phyloP scores from a whole-genome alignment of 2,113 vertebrate genomes.

The Anolis carolinensis region DNA sequence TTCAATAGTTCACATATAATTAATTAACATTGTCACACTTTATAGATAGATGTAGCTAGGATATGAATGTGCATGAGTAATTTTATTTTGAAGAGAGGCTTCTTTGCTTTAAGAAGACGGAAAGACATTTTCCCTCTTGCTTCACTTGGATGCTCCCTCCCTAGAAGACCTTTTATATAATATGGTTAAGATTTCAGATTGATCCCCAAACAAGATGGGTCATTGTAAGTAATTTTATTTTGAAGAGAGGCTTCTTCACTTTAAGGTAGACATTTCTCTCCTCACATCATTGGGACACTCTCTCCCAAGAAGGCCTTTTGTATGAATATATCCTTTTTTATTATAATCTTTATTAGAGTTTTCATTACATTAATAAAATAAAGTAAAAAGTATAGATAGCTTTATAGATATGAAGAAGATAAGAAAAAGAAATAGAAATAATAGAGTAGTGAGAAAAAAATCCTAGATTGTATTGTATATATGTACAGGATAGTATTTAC shows the following conservation, averaged over 20 bases:
- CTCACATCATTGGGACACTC: not conserved
- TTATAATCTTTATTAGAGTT: too few relatives aligned
- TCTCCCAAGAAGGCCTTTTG: not conserved
- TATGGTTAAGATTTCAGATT: not conserved
- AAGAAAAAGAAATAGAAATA: too few relatives aligned
- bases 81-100: not conserved
- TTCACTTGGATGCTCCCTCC: not conserved
- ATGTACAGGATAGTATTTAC: too few relatives aligned
- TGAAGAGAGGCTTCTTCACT: not conserved
- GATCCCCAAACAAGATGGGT: not conserved
- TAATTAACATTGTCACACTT: not conserved
- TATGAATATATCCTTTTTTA: too few relatives aligned
- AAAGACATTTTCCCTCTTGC: not conserved
- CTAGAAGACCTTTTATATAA: not conserved
- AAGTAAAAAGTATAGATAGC: too few relatives aligned
- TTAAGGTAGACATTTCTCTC: not conserved
- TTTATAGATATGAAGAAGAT: too few relatives aligned
- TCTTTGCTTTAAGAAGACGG: not conserved
- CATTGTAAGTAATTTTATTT: not conserved
- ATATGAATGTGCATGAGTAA: not conserved
- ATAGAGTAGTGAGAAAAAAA: too few relatives aligned
- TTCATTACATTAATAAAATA: too few relatives aligned
- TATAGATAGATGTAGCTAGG: not conserved
- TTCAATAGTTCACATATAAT: not conserved
- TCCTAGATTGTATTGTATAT: too few relatives aligned